Evolutionary conservation across 2,888 invertebrate genomes (phyloP).

Genomic region (Brassicogethes aeneus): DNA sequence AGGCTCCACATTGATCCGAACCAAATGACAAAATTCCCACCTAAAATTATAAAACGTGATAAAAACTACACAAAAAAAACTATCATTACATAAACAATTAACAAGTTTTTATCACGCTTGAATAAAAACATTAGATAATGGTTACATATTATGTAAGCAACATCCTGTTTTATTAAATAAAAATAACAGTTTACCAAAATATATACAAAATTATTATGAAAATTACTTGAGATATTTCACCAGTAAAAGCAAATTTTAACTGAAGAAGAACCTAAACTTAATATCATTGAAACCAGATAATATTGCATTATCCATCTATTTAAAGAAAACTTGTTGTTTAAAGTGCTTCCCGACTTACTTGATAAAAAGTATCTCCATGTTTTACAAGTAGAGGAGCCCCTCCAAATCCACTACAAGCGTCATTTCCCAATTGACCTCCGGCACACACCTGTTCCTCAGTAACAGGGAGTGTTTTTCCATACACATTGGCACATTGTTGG

Average conservation of each 20-base stretch:
- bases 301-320: too few species aligned
- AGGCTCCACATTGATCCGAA: slow-evolving; percentile 65
- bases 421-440: slow-evolving; percentile 63
- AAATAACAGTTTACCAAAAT: too few species aligned
- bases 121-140: too few species aligned
- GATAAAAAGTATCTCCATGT: slow-evolving; percentile 53
- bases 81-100: slow-evolving; percentile 1
- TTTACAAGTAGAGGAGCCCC: slow-evolving; percentile 62
- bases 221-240: too few species aligned
- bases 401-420: slow-evolving; percentile 73
- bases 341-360: slow-evolving; percentile 47
- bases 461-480: slow-evolving; percentile 56
- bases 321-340: too few species aligned
- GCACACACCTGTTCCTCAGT: slow-evolving; percentile 60
- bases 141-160: too few species aligned
- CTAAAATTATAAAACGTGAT: slow-evolving; percentile 38
- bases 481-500: slow-evolving; percentile 58
- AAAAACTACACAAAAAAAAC: slow-evolving; percentile 5
- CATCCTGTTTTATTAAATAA: too few species aligned
- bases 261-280: too few species aligned
- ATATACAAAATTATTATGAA: too few species aligned
- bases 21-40: slow-evolving; percentile 74
- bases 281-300: too few species aligned
- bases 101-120: neutral
- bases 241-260: too few species aligned